These are phyloP conservation scores for Trididemnum miniatum DNA, from an alignment of 23 tunicate species.

Conservation along the genomic window DNA sequence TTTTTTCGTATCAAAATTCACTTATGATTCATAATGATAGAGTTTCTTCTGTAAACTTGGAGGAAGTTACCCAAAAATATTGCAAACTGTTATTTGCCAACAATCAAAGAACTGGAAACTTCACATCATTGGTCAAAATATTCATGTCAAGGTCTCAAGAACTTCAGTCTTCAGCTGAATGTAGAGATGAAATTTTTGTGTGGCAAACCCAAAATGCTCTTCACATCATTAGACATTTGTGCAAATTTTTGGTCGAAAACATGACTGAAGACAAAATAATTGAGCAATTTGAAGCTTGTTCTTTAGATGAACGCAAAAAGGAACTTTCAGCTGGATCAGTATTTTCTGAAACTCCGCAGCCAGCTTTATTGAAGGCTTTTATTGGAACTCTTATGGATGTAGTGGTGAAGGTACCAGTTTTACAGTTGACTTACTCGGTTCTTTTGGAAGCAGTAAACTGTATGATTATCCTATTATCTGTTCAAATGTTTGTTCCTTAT, in stretches of 20 bases:
- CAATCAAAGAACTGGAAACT: constrained; percentile 79
- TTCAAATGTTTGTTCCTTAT: constrained; percentile 66
- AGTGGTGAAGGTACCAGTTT: constrained; percentile 49
- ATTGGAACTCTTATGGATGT: constrained; percentile 57
- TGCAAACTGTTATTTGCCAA: constrained; percentile 80
- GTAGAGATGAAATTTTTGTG: constrained; percentile 79
- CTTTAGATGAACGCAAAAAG: constrained; percentile 60
- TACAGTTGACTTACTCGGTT: constrained; percentile 55
- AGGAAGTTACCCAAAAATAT: constrained; percentile 65
- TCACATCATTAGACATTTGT: constrained; percentile 72
- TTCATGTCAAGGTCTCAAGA: constrained; percentile 74
- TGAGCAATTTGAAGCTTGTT: constrained; percentile 83
- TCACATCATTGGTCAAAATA: constrained; percentile 68
- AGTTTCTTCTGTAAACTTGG: constrained; percentile 23
- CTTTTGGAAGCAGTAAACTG: constrained; percentile 74
- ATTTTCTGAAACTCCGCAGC: constrained; percentile 15
- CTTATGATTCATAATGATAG: constrained; percentile 11
- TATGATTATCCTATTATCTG: constrained; percentile 63
- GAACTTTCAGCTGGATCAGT: constrained; percentile 63
- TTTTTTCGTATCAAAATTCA: constrained; percentile 56
- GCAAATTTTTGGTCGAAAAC: constrained; percentile 79
- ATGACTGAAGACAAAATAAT: constrained; percentile 86
- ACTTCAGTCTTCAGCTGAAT: constrained; percentile 81
- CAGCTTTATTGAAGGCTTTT: constrained; percentile 36
- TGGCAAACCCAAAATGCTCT: constrained; percentile 91